A percentile compares a stretch with the other conserved stretches of the same genome.
phyloP scores from a whole-genome alignment of 92 coral and sea anemone genomes.

The Epizoanthus fatuus region DNA sequence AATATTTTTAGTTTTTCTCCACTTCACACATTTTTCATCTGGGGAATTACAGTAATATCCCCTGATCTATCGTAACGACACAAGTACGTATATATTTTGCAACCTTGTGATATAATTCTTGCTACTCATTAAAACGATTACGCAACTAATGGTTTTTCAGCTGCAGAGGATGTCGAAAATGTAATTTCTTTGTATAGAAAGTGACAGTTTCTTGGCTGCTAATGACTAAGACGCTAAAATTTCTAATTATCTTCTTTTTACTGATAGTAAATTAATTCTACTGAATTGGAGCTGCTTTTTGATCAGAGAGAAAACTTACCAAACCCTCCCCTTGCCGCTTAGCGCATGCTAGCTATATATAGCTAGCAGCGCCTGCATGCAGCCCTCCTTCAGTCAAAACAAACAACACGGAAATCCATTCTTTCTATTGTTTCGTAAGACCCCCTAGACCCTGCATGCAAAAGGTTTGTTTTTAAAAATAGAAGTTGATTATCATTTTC shows the following conservation, averaged over 20 bases:
- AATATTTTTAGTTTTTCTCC: no score
- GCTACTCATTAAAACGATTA: no score
- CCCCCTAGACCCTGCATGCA: no score
- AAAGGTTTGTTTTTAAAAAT: background rate
- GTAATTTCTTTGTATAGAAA: background rate
- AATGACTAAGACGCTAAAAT: background rate
- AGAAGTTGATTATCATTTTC: background rate
- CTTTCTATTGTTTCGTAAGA: slow-evolving; percentile 1
- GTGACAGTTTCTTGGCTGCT: background rate
- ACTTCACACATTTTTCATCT: no score
- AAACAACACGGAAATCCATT: background rate
- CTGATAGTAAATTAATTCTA: background rate
- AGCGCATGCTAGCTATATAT: no score
- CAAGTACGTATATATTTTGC: no score
- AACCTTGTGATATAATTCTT: no score
- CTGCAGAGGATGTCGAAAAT: background rate
- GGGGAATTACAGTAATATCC: no score
- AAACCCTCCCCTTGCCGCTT: background rate
- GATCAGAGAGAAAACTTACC: background rate
- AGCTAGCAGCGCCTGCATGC: no score
- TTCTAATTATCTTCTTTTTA: background rate
- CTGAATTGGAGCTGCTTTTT: background rate
- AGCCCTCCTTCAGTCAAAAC: background rate
- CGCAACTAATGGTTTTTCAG: background rate
- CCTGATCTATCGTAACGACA: no score